These are phyloP conservation scores for Fragum whitleyi DNA, from an alignment of 2,888 invertebrate genomes.

Conservation along the genomic window DNA sequence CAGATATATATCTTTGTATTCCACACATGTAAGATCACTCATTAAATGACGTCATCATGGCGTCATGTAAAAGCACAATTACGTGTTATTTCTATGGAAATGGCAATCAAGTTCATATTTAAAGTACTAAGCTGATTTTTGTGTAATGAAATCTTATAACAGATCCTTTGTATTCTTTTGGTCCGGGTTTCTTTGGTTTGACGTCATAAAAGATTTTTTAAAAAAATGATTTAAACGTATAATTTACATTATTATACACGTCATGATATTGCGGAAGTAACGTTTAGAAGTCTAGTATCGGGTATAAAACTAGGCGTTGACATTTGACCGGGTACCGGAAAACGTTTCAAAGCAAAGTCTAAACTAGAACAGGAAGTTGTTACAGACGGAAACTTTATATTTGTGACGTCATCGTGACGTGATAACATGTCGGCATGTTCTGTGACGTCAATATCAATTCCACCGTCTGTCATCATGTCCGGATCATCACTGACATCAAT, in stretches of 20 bases:
- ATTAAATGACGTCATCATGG: no score
- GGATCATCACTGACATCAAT: slow-evolving; percentile 63
- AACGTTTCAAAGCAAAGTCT: slow-evolving; percentile 48
- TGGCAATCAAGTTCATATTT: no score
- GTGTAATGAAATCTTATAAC: no score
- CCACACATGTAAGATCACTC: no score
- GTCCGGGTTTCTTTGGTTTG: no score
- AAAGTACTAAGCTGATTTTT: no score
- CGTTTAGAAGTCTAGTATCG: slow-evolving; percentile 38
- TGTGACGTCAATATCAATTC: slow-evolving; percentile 49
- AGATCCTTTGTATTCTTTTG: no score
- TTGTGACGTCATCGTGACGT: background rate
- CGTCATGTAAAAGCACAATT: no score
- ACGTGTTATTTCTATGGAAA: no score
- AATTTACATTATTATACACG: background rate
- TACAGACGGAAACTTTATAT: slow-evolving; percentile 19
- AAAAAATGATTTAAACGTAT: no score
- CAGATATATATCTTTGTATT: no score
- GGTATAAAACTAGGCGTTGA: slow-evolving; percentile 39
- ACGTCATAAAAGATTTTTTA: no score
- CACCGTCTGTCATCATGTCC: slow-evolving; percentile 47
- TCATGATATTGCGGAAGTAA: slow-evolving; percentile 49
- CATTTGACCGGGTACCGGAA: slow-evolving; percentile 32
- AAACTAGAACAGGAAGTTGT: slow-evolving; percentile 59
- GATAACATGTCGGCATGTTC: slow-evolving; percentile 41